Evolutionary conservation across 2,888 invertebrate species (phyloP).

Genomic region (Cheilosia vulpina): DNA sequence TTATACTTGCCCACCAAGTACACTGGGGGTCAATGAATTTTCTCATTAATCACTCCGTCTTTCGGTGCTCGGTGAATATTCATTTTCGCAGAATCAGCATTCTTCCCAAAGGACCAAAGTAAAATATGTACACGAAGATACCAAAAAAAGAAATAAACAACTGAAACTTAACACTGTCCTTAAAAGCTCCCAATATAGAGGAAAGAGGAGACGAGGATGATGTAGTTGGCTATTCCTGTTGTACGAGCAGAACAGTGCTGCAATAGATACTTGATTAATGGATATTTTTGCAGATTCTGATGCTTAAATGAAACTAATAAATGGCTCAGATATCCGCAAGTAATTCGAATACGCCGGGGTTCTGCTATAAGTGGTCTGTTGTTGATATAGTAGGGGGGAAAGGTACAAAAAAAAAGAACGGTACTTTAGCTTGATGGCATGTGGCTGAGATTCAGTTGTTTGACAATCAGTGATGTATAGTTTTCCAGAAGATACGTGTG

Average conservation of each 20-base stretch:
- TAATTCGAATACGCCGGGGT: conserved; percentile 32
- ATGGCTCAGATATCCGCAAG: conserved; percentile 57
- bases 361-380: conserved; percentile 40
- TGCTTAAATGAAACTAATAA: conserved; percentile 61
- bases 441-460: conserved; percentile 42
- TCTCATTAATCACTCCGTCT: conserved; percentile 38
- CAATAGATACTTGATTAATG: conserved; percentile 63
- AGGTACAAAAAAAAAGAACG: neutral
- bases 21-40: conserved; percentile 28
- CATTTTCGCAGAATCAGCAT: conserved; percentile 51
- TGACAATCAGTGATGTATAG: conserved; percentile 58
- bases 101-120: conserved; percentile 5
- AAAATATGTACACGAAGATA: conserved; percentile 3
- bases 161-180: conserved; percentile 20
- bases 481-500: neutral
- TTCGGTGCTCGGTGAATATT: conserved; percentile 40
- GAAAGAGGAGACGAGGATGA: neutral
- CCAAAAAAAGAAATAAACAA: neutral
- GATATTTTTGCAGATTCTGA: conserved; percentile 51
- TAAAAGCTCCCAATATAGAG: conserved; percentile 6
- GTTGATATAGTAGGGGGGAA: conserved; percentile 24
- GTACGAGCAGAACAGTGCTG: neutral
- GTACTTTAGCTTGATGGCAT: conserved; percentile 47
- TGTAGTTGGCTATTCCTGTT: neutral
- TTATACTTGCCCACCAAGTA: neutral